phyloP scores from a whole-genome alignment of 1,140 invertebrate genomes.

The Doryteuthis pealeii region DNA sequence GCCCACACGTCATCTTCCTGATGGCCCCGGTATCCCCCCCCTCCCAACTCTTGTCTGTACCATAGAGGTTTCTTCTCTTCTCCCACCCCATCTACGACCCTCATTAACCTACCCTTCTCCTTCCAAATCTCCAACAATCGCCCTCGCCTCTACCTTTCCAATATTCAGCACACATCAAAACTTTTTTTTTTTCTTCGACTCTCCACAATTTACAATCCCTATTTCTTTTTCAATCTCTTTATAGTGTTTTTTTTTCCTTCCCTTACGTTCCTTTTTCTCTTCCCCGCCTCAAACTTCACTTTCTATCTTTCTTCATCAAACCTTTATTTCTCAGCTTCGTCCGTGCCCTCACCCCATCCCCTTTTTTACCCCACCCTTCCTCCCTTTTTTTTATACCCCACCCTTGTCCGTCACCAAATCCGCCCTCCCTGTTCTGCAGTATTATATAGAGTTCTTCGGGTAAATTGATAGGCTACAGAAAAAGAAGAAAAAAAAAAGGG shows the following conservation, averaged over 20 bases:
- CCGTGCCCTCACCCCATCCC: slow-evolving; percentile 5
- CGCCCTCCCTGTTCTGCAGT: not conserved
- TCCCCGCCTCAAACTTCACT: slow-evolving; percentile 4
- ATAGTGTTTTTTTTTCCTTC: not conserved
- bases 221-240: not conserved
- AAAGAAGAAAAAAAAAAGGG: no score
- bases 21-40: slow-evolving; percentile 18
- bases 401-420: not conserved
- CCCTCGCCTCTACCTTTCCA: slow-evolving; percentile 10
- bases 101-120: slow-evolving; percentile 18
- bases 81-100: slow-evolving; percentile 20
- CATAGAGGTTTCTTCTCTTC: slow-evolving; percentile 18
- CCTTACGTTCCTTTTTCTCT: not conserved
- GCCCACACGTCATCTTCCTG: slow-evolving; percentile 14
- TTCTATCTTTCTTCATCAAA: not conserved
- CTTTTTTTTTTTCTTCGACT: no score
- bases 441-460: no score
- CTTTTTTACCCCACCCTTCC: no score
- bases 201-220: no score
- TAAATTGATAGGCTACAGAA: no score
- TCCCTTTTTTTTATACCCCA: no score
- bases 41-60: no score
- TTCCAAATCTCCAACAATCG: slow-evolving; percentile 15
- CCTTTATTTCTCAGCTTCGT: not conserved
- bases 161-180: no score